These are phyloP conservation scores for Luehdorfia chinensis DNA, from an alignment of 1,140 invertebrate genomes.

Conservation along the genomic window DNA sequence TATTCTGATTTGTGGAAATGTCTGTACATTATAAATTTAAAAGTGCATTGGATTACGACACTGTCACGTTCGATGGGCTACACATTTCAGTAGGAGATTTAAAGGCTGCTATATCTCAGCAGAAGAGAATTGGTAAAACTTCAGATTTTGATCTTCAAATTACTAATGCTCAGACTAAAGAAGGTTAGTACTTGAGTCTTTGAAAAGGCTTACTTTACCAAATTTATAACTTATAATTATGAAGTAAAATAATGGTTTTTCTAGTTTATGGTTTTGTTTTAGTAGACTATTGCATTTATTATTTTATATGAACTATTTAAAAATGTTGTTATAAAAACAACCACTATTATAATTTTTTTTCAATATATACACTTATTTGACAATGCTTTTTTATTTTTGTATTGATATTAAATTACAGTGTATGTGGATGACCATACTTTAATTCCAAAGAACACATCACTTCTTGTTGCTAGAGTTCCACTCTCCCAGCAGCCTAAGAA, in stretches of 20 bases:
- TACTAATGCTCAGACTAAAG: conserved; percentile 98
- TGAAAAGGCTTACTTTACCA: too few relatives aligned
- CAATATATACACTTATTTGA: too few relatives aligned
- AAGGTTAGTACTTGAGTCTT: conserved; percentile 92
- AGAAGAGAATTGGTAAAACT: conserved; percentile 95
- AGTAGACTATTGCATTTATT: background rate
- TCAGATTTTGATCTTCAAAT: conserved; percentile 97
- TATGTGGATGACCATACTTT: conserved; percentile 93
- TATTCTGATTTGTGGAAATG: conserved; percentile 78
- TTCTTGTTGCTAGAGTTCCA: conserved; percentile 96
- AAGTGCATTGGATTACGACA: conserved; percentile 95
- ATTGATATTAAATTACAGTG: conserved; percentile 83
- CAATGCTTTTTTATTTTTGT: too few relatives aligned
- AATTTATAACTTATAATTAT: too few relatives aligned
- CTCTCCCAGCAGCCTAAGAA: conserved; percentile 85
- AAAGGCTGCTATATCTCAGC: conserved; percentile 96
- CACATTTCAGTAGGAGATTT: conserved; percentile 96
- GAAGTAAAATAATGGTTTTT: too few relatives aligned
- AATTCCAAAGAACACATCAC: conserved; percentile 97
- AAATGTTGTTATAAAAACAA: too few relatives aligned
- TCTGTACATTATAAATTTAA: conserved; percentile 99
- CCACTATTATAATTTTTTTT: too few relatives aligned
- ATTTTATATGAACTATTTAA: too few relatives aligned
- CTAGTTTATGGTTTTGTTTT: background rate
- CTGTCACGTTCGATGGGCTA: conserved; percentile 97